Evolutionary conservation across 2,797 vertebrate species (phyloP).

Genomic region (Amblyopsis hoosieri): DNA sequence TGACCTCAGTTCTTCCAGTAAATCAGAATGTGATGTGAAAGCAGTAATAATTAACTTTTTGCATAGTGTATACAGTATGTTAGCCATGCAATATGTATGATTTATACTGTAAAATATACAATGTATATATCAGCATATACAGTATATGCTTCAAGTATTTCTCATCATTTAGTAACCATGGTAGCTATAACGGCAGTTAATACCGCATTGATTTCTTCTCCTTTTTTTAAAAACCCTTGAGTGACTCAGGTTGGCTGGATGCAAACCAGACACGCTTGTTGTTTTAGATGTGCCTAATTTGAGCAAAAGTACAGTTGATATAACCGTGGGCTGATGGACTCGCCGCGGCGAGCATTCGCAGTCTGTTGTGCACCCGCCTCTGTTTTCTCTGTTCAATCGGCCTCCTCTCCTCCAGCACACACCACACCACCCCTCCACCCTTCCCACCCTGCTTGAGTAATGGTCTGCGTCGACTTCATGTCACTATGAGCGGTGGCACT

Average conservation of each 20-base stretch:
- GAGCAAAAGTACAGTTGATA: constrained; percentile 27
- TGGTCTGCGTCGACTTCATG: constrained; percentile 77
- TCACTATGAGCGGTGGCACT: constrained; percentile 79
- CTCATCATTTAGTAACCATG: constrained; percentile 14
- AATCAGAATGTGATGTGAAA: not conserved
- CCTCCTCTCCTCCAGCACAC: too few relatives aligned
- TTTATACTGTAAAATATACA: too few relatives aligned
- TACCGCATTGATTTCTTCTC: constrained; percentile 24
- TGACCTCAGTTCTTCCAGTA: not conserved
- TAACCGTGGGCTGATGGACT: constrained; percentile 38
- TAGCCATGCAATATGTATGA: not conserved
- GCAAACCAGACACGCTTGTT: not conserved
- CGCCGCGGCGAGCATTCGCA: constrained; percentile 42
- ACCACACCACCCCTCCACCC: constrained; percentile 37
- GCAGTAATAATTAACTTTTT: not conserved
- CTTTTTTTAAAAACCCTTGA: constrained; percentile 9
- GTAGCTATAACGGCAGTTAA: constrained; percentile 16
- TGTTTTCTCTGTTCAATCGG: constrained; percentile 60
- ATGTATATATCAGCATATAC: constrained; percentile 3
- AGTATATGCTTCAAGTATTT: constrained; percentile 10
- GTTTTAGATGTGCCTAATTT: constrained; percentile 29
- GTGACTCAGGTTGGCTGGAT: constrained; percentile 27
- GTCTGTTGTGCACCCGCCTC: constrained; percentile 42
- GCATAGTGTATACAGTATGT: too few relatives aligned
- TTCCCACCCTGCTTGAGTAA: constrained; percentile 72